These are phyloP conservation scores for Drosophila pseudotakahashii DNA, from an alignment of 2,888 invertebrate species.

Conservation along the genomic window DNA sequence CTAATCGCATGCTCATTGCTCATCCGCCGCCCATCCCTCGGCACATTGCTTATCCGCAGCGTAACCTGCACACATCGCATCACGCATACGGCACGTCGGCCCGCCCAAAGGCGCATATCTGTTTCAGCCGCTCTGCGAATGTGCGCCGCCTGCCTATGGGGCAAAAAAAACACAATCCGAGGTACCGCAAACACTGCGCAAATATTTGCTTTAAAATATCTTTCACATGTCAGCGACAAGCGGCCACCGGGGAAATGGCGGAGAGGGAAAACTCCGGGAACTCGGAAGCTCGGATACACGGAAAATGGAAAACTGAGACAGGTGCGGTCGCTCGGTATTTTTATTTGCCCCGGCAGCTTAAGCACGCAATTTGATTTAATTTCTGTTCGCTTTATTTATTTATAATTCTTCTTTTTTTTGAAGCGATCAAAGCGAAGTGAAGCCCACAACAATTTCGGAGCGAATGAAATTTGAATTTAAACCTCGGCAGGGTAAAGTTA, in stretches of 20 bases:
- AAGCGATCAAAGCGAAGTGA: conserved; percentile 47
- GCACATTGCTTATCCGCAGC: conserved; percentile 39
- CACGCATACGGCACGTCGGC: conserved; percentile 52
- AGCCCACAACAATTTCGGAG: conserved; percentile 20
- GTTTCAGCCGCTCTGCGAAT: conserved; percentile 14
- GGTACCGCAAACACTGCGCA: conserved; percentile 46
- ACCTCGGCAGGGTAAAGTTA: background rate
- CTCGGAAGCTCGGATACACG: background rate
- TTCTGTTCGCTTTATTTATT: conserved; percentile 60
- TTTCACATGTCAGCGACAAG: conserved; percentile 57
- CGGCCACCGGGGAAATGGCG: conserved; percentile 43
- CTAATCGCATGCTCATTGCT: conserved; percentile 53
- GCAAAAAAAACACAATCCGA: conserved; percentile 41
- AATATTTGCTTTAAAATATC: conserved; percentile 63
- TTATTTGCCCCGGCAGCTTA: conserved; percentile 55
- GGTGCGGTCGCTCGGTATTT: conserved; percentile 41
- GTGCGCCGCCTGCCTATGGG: conserved; percentile 42
- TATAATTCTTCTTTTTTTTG: conserved; percentile 40
- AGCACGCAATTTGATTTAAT: conserved; percentile 64
- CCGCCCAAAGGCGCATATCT: conserved; percentile 4
- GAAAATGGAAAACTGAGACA: conserved; percentile 34
- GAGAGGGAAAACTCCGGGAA: conserved; percentile 13
- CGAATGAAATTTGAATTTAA: conserved; percentile 50
- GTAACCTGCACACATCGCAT: conserved; percentile 39
- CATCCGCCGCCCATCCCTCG: conserved; percentile 34